A percentile compares a stretch with the other conserved stretches of the same genome.
Conservation (phyloP, 30 jellyfish, hydroid and myxozoan genomes). For the Aurelia sp. region DNA sequence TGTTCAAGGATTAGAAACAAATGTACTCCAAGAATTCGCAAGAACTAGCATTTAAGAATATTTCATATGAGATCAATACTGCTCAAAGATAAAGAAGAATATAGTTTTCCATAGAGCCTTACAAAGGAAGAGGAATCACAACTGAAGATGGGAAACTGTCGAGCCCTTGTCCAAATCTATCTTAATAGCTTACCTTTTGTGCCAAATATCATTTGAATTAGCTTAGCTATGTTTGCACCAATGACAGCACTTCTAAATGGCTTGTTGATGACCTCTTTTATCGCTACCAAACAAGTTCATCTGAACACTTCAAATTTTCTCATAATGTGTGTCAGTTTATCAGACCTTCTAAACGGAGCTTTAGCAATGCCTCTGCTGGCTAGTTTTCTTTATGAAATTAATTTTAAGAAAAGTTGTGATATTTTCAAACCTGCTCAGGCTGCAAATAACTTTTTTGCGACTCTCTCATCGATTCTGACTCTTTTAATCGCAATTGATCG, state of each 20-base stretch:
- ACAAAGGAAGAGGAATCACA: no score
- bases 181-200: no score
- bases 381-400: neutral
- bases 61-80: no score
- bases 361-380: neutral
- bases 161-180: no score
- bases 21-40: no score
- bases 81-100: no score
- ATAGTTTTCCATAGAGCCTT: no score
- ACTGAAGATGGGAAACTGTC: no score
- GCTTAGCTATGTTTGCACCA: neutral
- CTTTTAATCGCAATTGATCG: neutral
- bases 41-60: no score
- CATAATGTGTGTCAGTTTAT: neutral
- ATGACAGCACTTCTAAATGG: neutral
- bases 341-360: slow-evolving; percentile 5
- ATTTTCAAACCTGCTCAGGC: neutral
- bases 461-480: neutral
- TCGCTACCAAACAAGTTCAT: slow-evolving; percentile 11
- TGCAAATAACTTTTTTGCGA: neutral
- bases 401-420: neutral
- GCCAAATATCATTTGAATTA: no score
- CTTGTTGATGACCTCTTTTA: neutral
- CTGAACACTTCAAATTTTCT: neutral
- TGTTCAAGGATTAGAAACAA: no score